phyloP scores from a whole-genome alignment of 2,797 vertebrate species.

The Poeciliopsis gracilis region DNA sequence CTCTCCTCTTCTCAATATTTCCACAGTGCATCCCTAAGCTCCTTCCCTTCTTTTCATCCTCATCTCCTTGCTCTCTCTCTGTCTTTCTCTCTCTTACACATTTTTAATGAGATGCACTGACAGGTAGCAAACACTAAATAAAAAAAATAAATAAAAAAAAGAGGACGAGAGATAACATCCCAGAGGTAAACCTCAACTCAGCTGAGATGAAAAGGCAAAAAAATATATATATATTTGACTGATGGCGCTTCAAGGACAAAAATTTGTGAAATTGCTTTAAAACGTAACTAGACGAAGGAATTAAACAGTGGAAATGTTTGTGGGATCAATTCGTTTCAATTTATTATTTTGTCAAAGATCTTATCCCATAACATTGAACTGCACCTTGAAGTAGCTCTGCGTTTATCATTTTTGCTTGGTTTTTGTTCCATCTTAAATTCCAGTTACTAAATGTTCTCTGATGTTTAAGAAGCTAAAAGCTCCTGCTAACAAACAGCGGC shows the following conservation, averaged over 20 bases:
- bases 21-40: conserved; percentile 9
- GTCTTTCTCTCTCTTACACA: background rate
- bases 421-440: background rate
- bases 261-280: background rate
- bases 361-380: background rate
- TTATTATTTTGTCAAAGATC: background rate
- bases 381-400: background rate
- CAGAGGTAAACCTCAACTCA: conserved; percentile 34
- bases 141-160: conserved; percentile 29
- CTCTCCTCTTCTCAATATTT: conserved; percentile 38
- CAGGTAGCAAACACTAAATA: conserved; percentile 28
- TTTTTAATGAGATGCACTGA: conserved; percentile 29
- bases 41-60: conserved; percentile 8
- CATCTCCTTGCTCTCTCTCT: background rate
- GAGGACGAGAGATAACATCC: conserved; percentile 30
- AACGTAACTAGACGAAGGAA: background rate
- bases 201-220: conserved; percentile 15
- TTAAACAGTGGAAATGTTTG: background rate
- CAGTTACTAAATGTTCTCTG: background rate
- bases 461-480: background rate
- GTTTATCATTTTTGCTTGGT: background rate
- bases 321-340: background rate
- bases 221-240: background rate
- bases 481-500: background rate
- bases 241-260: conserved; percentile 16